phyloP scores from a whole-genome alignment of 1,140 invertebrate genomes.

The Zaprionus camerounensis region DNA sequence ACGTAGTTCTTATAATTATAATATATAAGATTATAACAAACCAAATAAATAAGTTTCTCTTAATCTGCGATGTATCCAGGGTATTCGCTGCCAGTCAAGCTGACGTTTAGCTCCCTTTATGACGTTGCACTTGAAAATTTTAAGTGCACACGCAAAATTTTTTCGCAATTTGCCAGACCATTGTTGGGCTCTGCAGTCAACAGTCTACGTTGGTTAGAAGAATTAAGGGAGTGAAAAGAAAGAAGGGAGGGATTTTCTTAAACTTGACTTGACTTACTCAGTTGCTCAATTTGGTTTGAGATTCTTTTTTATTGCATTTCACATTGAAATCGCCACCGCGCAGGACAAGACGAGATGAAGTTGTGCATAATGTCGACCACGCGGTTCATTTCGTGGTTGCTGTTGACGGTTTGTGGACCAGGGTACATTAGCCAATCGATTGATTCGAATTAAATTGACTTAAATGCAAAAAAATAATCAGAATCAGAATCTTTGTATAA shows the following conservation, averaged over 20 bases:
- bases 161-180: conserved; percentile 61
- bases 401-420: not conserved
- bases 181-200: conserved; percentile 8
- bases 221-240: not conserved
- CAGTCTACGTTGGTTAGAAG: not conserved
- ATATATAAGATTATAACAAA: no score
- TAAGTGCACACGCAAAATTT: conserved; percentile 66
- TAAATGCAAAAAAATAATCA: not conserved
- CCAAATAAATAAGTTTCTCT: not conserved
- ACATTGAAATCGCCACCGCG: conserved; percentile 59
- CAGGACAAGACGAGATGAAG: not conserved
- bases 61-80: not conserved
- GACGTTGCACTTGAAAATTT: conserved; percentile 75
- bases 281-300: conserved; percentile 63
- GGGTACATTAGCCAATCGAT: not conserved
- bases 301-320: conserved; percentile 39
- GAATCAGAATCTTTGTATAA: no score
- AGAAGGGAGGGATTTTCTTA: conserved; percentile 13
- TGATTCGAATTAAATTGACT: not conserved
- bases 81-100: conserved; percentile 36
- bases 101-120: conserved; percentile 34
- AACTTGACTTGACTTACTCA: conserved; percentile 26
- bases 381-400: not conserved
- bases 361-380: not conserved
- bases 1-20: no score